Evolutionary conservation across 2,113 vertebrate species (phyloP).

Genomic region (Myotis yumanensis): DNA sequence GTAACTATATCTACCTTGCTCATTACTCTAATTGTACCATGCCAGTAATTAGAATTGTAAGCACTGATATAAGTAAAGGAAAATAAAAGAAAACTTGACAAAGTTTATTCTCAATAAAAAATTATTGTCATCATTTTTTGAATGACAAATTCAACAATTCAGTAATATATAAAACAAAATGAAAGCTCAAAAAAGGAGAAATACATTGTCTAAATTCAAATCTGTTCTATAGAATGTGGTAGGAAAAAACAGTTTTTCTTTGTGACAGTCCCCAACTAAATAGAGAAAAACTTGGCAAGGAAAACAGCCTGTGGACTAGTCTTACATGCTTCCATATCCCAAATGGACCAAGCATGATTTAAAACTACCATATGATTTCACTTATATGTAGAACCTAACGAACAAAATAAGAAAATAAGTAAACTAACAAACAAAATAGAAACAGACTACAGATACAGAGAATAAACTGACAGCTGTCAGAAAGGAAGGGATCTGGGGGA

Average conservation of each 20-base stretch:
- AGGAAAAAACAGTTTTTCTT: conserved; percentile 25
- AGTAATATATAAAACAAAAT: conserved; percentile 1
- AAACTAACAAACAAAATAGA: background rate
- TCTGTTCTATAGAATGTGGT: background rate
- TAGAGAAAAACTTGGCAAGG: background rate
- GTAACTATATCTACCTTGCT: background rate
- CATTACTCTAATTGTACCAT: background rate
- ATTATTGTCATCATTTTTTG: background rate
- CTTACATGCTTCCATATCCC: conserved; percentile 15
- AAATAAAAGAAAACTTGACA: background rate
- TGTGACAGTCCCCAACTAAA: background rate
- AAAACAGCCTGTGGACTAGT: conserved; percentile 21
- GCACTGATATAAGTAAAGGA: background rate
- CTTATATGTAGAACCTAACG: background rate
- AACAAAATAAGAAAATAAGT: background rate
- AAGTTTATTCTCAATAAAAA: background rate
- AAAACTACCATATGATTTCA: background rate
- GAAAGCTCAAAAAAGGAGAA: background rate
- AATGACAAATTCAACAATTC: conserved; percentile 4
- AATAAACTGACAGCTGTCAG: background rate
- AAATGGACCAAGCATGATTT: conserved; percentile 11
- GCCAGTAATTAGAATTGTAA: background rate
- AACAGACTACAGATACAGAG: background rate
- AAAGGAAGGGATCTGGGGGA: background rate
- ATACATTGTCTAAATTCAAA: conserved; percentile 4